These are phyloP conservation scores for Hyposmocoma kahamanoa DNA, from an alignment of 1,140 invertebrate species.

Conservation along the genomic window DNA sequence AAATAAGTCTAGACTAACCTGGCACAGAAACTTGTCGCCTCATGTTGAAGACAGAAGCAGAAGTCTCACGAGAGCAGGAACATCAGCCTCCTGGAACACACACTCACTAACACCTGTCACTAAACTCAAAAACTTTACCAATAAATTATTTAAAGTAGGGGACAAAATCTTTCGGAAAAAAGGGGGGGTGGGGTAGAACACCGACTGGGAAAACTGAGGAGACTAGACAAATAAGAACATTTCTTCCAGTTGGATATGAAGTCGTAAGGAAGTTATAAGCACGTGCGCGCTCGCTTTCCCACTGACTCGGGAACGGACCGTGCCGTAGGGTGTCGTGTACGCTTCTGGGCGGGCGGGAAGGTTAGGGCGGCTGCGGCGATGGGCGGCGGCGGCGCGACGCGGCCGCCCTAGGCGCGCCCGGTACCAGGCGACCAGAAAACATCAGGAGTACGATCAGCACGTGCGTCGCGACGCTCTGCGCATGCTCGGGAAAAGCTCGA, in stretches of 20 bases:
- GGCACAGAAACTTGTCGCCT: conserved; percentile 38
- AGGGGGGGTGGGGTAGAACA: neutral
- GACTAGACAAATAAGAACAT: no score
- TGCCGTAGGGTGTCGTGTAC: conserved; percentile 45
- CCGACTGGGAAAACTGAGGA: neutral
- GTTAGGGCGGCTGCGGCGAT: conserved; percentile 46
- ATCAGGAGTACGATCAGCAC: conserved; percentile 40
- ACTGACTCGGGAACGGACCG: conserved; percentile 42
- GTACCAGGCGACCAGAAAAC: conserved; percentile 47
- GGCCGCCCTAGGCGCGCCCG: conserved; percentile 67
- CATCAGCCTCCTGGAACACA: conserved; percentile 49
- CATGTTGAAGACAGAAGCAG: conserved; percentile 32
- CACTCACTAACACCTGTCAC: conserved; percentile 28
- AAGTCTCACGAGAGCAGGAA: conserved; percentile 15
- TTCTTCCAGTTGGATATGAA: no score
- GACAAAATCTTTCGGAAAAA: no score
- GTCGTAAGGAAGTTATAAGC: conserved; percentile 1
- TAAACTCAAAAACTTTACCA: conserved; percentile 23
- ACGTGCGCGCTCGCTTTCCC: conserved; percentile 13
- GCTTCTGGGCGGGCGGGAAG: conserved; percentile 57
- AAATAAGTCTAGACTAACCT: conserved; percentile 16
- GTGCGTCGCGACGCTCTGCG: conserved; percentile 51
- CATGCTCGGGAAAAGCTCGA: conserved; percentile 45
- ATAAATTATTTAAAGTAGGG: conserved; percentile 9
- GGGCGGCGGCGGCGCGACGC: conserved; percentile 64